Conservation (phyloP, 2,113 vertebrate species). For the Carassius gibelio region DNA sequence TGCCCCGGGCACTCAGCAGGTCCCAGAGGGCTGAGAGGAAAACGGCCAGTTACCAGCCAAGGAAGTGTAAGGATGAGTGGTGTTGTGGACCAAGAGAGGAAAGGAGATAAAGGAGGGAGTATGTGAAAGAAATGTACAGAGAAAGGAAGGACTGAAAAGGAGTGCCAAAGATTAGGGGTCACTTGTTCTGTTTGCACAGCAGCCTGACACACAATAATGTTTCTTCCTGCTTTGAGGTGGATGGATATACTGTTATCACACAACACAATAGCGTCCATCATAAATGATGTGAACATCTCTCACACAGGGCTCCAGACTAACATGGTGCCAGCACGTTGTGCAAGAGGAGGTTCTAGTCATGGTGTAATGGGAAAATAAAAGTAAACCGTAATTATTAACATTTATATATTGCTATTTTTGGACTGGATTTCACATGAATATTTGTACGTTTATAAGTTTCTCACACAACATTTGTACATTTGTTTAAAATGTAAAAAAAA, state of each 20-base stretch:
- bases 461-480: not conserved
- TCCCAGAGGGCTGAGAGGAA: slow-evolving; percentile 30
- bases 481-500: no score
- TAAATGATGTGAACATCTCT: not conserved
- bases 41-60: slow-evolving; percentile 26
- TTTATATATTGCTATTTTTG: not conserved
- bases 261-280: slow-evolving; percentile 35
- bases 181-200: slow-evolving; percentile 54
- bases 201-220: slow-evolving; percentile 51
- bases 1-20: not conserved
- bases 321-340: not conserved
- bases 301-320: not conserved
- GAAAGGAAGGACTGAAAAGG: slow-evolving; percentile 52
- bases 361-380: no score
- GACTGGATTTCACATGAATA: not conserved
- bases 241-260: slow-evolving; percentile 14
- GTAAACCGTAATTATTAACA: no score
- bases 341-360: not conserved
- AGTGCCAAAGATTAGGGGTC: slow-evolving; percentile 53
- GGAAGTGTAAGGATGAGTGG: slow-evolving; percentile 42
- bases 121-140: slow-evolving; percentile 16
- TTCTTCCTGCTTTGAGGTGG: slow-evolving; percentile 48
- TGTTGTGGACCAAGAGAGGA: slow-evolving; percentile 43
- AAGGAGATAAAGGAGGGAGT: slow-evolving; percentile 50
- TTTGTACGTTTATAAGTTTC: not conserved